A percentile compares a stretch with the other conserved stretches of the same genome.
Evolutionary conservation across 1,140 invertebrate species (phyloP).

Genomic region (Eriocheir sinensis): DNA sequence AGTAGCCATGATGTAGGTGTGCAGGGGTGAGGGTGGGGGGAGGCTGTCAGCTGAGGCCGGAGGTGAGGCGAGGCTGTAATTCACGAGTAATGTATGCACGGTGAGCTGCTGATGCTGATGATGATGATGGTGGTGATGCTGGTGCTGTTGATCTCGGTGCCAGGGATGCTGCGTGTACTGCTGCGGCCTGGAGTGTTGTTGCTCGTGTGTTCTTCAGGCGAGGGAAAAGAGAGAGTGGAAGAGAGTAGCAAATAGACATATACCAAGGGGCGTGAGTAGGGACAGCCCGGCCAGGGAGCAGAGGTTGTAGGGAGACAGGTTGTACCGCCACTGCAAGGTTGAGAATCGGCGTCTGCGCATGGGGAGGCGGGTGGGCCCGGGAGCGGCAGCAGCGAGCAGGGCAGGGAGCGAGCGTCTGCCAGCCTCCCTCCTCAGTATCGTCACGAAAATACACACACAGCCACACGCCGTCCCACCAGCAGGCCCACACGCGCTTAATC

Average conservation of each 20-base stretch:
- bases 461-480: constrained; percentile 55
- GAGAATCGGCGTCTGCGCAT: constrained; percentile 40
- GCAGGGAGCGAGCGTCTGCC: constrained; percentile 40
- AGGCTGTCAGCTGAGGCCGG: neutral
- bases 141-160: neutral
- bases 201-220: neutral
- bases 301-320: constrained; percentile 1
- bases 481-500: constrained; percentile 19
- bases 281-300: neutral
- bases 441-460: constrained; percentile 62
- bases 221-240: neutral
- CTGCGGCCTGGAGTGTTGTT: neutral
- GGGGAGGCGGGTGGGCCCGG: neutral
- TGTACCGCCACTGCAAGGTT: neutral
- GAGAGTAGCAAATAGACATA: neutral
- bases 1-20: neutral
- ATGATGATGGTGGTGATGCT: neutral
- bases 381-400: constrained; percentile 38
- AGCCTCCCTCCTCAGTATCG: constrained; percentile 56
- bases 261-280: neutral
- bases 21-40: neutral
- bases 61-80: neutral
- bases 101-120: neutral
- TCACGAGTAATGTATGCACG: neutral
- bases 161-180: neutral